phyloP scores from a whole-genome alignment of 2,888 invertebrate species.

The Polydrusus cervinus region DNA sequence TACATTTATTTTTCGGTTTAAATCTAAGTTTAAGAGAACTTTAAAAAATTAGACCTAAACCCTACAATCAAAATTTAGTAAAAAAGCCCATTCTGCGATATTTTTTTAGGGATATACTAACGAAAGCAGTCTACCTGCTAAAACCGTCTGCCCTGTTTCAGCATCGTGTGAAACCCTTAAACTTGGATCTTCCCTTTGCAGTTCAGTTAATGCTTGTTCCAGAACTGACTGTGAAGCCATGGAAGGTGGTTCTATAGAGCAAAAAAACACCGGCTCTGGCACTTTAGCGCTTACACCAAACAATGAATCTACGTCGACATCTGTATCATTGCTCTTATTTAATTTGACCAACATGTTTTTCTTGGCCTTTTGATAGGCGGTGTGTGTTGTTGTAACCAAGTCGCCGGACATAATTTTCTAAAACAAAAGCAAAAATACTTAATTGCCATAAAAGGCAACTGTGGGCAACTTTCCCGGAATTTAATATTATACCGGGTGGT shows the following conservation, averaged over 20 bases:
- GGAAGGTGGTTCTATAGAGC: constrained; percentile 95
- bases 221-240: constrained; percentile 82
- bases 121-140: constrained; percentile 75
- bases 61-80: too few relatives aligned
- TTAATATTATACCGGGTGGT: too few relatives aligned
- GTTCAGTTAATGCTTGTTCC: constrained; percentile 85
- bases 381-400: constrained; percentile 77
- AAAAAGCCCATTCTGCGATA: too few relatives aligned
- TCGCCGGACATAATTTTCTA: constrained; percentile 81
- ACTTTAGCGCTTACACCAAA: constrained; percentile 78
- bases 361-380: constrained; percentile 76
- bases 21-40: too few relatives aligned
- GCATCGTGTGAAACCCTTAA: constrained; percentile 82
- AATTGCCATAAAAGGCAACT: too few relatives aligned
- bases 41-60: too few relatives aligned
- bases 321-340: not conserved
- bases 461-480: too few relatives aligned
- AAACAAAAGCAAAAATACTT: constrained; percentile 26
- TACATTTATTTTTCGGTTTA: too few relatives aligned
- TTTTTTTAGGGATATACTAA: too few relatives aligned
- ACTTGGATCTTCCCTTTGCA: constrained; percentile 94
- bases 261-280: constrained; percentile 97
- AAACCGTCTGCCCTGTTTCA: constrained; percentile 90
- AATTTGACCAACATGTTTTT: constrained; percentile 66
- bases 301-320: constrained; percentile 66